A percentile compares a stretch with the other conserved stretches of the same genome.
These are phyloP conservation scores for Serinus canaria DNA, from an alignment of 2,113 vertebrate species.

Conservation along the genomic window DNA sequence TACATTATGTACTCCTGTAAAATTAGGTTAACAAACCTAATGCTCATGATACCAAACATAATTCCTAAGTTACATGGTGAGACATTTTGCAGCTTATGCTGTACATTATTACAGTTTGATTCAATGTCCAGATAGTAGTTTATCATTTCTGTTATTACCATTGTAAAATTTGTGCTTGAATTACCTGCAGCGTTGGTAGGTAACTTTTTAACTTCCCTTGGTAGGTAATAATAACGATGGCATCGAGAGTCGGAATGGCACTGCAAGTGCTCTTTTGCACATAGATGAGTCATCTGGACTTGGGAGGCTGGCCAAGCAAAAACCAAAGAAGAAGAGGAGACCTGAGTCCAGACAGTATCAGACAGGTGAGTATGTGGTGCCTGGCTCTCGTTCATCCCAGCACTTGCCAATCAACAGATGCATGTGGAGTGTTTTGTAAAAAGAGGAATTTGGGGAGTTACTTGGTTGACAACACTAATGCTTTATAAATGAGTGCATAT, in stretches of 20 bases:
- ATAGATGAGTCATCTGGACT: slow-evolving; percentile 91
- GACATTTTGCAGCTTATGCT: background rate
- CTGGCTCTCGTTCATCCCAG: background rate
- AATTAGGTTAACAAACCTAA: background rate
- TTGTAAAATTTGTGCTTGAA: background rate
- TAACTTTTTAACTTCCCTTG: slow-evolving; percentile 53
- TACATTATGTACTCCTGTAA: background rate
- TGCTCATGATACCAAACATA: background rate
- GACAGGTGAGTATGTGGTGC: slow-evolving; percentile 81
- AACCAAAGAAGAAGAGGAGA: slow-evolving; percentile 89
- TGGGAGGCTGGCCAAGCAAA: slow-evolving; percentile 87
- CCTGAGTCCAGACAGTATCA: slow-evolving; percentile 95
- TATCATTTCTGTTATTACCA: background rate
- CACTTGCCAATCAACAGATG: background rate
- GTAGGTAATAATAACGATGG: slow-evolving; percentile 87
- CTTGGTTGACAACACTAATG: background rate
- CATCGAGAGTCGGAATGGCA: slow-evolving; percentile 93
- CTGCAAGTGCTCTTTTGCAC: slow-evolving; percentile 93
- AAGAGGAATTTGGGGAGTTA: background rate
- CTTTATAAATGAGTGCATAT: background rate
- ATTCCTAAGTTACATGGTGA: background rate
- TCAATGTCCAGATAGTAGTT: background rate
- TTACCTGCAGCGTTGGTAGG: slow-evolving; percentile 2
- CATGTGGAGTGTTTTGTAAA: background rate
- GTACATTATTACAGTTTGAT: background rate